Evolutionary conservation across 2,113 vertebrate species (phyloP).

Genomic region (Myxocyprinus asiaticus): DNA sequence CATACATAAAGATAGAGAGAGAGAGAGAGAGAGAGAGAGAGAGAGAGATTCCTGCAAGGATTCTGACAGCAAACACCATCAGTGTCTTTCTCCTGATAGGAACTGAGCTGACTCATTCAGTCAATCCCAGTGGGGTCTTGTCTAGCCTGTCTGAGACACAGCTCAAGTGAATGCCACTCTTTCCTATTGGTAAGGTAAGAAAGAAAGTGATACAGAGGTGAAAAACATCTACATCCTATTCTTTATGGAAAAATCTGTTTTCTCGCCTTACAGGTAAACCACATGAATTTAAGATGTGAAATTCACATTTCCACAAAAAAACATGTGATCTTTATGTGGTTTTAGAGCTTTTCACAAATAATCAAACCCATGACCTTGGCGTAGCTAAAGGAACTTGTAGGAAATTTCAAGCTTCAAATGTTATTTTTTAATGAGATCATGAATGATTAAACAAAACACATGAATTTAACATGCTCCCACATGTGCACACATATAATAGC

Average conservation of each 20-base stretch:
- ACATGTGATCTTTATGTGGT: not conserved
- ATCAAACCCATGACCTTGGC: too few relatives aligned
- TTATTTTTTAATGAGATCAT: too few relatives aligned
- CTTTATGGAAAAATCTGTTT: not conserved
- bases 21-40: conserved; percentile 23
- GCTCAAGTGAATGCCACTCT: conserved; percentile 1
- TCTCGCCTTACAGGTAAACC: not conserved
- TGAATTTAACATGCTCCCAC: not conserved
- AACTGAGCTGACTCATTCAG: conserved; percentile 12
- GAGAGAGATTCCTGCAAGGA: conserved; percentile 1
- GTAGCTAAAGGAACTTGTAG: too few relatives aligned
- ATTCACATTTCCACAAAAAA: not conserved
- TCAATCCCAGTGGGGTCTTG: conserved; percentile 16
- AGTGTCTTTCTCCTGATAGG: not conserved
- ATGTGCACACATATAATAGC: not conserved
- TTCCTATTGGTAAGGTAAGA: not conserved
- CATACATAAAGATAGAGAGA: conserved; percentile 32
- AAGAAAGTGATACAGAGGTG: not conserved
- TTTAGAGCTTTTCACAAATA: too few relatives aligned
- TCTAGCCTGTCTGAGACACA: conserved; percentile 8
- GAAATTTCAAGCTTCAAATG: too few relatives aligned
- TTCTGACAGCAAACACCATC: conserved; percentile 13
- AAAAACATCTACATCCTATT: not conserved
- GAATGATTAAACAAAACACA: not conserved
- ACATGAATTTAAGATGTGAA: not conserved